Evolutionary conservation across 2,888 invertebrate genomes (phyloP).

Genomic region (Alloscopus bannaensis): DNA sequence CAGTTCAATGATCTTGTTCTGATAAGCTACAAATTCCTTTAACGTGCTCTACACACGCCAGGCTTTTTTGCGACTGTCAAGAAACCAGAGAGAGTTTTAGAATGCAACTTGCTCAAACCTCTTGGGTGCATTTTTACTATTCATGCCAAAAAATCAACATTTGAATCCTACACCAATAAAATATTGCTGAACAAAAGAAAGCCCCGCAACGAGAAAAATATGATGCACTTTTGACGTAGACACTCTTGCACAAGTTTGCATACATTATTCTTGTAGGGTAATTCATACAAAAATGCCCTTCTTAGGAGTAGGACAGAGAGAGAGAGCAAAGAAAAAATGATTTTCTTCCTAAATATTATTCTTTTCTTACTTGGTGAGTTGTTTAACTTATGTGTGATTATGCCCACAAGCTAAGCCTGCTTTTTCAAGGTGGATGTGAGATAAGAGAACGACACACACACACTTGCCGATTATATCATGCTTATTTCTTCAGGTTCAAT

Average conservation of each 20-base stretch:
- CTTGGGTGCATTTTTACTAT: constrained; percentile 25
- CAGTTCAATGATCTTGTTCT: constrained; percentile 43
- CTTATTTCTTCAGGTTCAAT: background rate
- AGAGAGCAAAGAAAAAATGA: background rate
- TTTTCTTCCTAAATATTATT: background rate
- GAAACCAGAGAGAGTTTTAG: background rate
- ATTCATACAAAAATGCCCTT: background rate
- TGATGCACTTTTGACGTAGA: no score
- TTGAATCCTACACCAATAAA: background rate
- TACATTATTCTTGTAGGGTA: background rate
- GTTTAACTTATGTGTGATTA: background rate
- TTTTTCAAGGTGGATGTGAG: background rate
- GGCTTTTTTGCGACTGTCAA: background rate
- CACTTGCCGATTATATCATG: constrained; percentile 1
- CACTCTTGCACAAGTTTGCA: background rate
- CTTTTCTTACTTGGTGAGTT: constrained; percentile 18
- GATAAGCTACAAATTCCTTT: background rate
- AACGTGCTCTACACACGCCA: background rate
- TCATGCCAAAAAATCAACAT: background rate
- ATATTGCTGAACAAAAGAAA: constrained; percentile 12
- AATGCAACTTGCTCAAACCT: constrained; percentile 1
- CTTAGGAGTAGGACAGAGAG: background rate
- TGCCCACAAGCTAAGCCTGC: constrained; percentile 16
- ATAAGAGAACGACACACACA: background rate
- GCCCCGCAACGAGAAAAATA: no score